A percentile compares a stretch with the other conserved stretches of the same genome.
These are phyloP conservation scores for Nowickia ferox DNA, from an alignment of 2,888 invertebrate species.

Conservation along the genomic window DNA sequence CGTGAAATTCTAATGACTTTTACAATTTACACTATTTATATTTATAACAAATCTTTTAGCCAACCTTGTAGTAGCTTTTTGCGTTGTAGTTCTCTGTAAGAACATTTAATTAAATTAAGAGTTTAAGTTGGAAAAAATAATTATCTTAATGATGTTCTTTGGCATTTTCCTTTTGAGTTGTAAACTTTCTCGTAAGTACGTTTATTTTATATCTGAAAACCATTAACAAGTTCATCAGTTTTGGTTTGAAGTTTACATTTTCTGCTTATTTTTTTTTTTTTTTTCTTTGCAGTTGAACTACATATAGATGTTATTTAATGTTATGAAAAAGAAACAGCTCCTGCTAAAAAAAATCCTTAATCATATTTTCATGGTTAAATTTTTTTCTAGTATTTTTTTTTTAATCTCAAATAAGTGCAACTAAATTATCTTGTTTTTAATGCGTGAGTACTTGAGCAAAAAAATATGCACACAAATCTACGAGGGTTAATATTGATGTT, in stretches of 20 bases:
- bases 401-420: too few relatives aligned
- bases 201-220: conserved; percentile 42
- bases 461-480: too few relatives aligned
- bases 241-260: not conserved
- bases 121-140: conserved; percentile 6
- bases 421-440: too few relatives aligned
- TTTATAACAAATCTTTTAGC: not conserved
- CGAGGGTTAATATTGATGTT: too few relatives aligned
- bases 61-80: conserved; percentile 8
- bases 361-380: too few relatives aligned
- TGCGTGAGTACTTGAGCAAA: too few relatives aligned
- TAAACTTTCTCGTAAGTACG: conserved; percentile 8
- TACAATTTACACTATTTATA: conserved; percentile 1
- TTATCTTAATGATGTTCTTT: conserved; percentile 27
- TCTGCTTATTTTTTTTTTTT: not conserved
- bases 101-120: conserved; percentile 49
- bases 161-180: conserved; percentile 13
- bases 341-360: too few relatives aligned
- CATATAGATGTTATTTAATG: not conserved
- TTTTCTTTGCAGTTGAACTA: not conserved
- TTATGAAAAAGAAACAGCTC: not conserved
- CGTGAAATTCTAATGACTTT: conserved; percentile 42
- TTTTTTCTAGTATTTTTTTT: too few relatives aligned
- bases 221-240: conserved; percentile 52
- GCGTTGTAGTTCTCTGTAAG: conserved; percentile 2